Evolutionary conservation across 2,888 invertebrate genomes (phyloP), one percentile per base, ranked within the genome.

Genomic region (Platypus cylindrus): DNA sequence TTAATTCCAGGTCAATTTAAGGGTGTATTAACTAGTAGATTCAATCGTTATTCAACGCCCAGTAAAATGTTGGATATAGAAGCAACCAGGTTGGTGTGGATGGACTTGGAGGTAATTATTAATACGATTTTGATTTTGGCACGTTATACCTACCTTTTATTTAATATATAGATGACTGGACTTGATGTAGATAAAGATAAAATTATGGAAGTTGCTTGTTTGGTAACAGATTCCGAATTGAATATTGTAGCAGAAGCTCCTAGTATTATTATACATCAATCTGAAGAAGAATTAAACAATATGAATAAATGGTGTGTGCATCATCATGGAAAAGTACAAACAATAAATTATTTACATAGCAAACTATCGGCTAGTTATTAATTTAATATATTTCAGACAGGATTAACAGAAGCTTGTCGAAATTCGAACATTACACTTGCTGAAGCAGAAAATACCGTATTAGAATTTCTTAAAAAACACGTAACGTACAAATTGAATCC

Each of bases 241-340:
- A 78, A 85, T 47, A 56, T 85, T 5, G 60, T 87, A 22, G 83
- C 81, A 3, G 74, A 73, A 54, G 79, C 80, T 4, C 83, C 85
- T 0, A 66, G 78, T 49, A 57, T 90, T 27, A 66, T 89, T 2
- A 77, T 97, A 45, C 70, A 87, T 50, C 86, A 90, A 48, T 66
- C 83, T 0, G 71, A 80, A 41, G 59, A 68, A 17, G 62, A 84
- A 17, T 65, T 95, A 37, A 64, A 74, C 28, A 65, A 62, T 28
- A 95, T 97, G 95, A 55, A 71, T 53, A 71, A 75, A 3, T 97
- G 95, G 95, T 86, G 87, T 58, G 66, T 62, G 16, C 65, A 73
- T 32, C 79, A 82, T 46, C 94, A 94, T 66, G 67, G 66, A 43
- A 70, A 79, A 64, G 86, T 89, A 70, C 26, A 26, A 17, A 32